Base-by-base conservation (phyloP, 1,140 invertebrate species). In the Neodiprion virginianus region DNA sequence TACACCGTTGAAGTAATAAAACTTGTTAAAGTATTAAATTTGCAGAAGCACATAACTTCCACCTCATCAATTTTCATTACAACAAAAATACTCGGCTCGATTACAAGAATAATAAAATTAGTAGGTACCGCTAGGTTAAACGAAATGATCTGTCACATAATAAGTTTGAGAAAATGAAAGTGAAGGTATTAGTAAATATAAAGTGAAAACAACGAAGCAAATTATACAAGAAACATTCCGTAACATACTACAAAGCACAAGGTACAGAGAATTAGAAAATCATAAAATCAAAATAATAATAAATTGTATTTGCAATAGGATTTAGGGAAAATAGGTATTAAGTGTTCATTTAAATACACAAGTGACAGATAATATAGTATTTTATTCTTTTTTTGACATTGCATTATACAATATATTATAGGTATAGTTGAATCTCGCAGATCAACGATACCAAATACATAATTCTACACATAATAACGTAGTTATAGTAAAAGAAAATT, bases 221-320 rank as follows among this genome's bases (percentile, higher is more conserved):
- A 40, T 40, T 40, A 40, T 5, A 40, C 28, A 5, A 40, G 28
- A 40, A 40, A 40, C 28, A 40, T 40, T 40, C 28, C 28, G 1
- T 40, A 40, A 78, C 73, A 40, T 40, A 40, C 28, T 40, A 82
- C 72, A 77, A 76, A 84, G 87, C 84, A 87, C 86, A 87, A 87
- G 86, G 85, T 81, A 87, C n/a, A 76, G 83, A 86, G 81, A 85
- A 84, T 84, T 83, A 73, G 78, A 4, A 71, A 79, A 82, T 75
- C 74, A 75, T 72, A 72, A 23, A 67, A 49, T 50, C 47, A 48
- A 48, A 68, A 23, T 69, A 48, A 74, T 70, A 65, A 71, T 71
- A 73, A 50, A 66, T 48, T 71, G 21, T 40, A 71, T 49, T 71
- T 71, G 70, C 48, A 69, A 23, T 65, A 66, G 71, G 49, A 74